Base-by-base conservation (phyloP, 2,797 vertebrate genomes). In the Podarcis lilfordi region DNA sequence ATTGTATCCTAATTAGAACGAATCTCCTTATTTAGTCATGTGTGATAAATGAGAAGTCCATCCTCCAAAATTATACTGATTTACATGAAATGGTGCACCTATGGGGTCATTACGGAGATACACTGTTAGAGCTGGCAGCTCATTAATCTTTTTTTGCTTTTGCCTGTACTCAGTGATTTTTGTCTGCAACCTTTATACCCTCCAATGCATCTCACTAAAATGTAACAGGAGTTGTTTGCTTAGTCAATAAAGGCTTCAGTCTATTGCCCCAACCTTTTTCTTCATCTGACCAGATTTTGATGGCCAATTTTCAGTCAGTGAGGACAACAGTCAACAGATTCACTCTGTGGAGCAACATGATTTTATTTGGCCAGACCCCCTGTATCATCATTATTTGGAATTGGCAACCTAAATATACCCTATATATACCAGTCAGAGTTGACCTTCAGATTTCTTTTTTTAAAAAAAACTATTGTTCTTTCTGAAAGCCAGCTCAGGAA, bases 231-330 rank as follows among this genome's bases (percentile, higher is more conserved):
- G 40, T 81, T 61, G 1, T 83, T 80, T 69, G 80, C 88, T 92
- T 80, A 81, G 91, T 74, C 9, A 83, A 78, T 1, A 89, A 68
- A 86, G 37, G 21, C 27, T 87, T 1, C 72, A 71, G 37, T n/a
- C 89, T 82, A 3, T 64, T 88, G 8, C 82, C 80, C 45, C 0
- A 6, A 77, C 17, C 83, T 89, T 79, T 32, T 29, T 1, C 0
- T 72, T 90, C 76, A 68, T 19, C n/a, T 64, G 35, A 72, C 1
- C 19, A 82, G 80, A 40, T 21, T n/a, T 3, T 45, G 81, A 40
- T 69, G 8, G 19, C 74, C 68, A 86, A 55, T 77, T 74, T 80
- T 6, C 72, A 86, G 61, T 15, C 29, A 80, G 66, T 5, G 40
- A 85, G 84, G 27, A 59, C 50, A 80, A 32, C 1, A 82, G 35